Conservation (phyloP, 2,797 vertebrate species). For the Sardinella longiceps region DNA sequence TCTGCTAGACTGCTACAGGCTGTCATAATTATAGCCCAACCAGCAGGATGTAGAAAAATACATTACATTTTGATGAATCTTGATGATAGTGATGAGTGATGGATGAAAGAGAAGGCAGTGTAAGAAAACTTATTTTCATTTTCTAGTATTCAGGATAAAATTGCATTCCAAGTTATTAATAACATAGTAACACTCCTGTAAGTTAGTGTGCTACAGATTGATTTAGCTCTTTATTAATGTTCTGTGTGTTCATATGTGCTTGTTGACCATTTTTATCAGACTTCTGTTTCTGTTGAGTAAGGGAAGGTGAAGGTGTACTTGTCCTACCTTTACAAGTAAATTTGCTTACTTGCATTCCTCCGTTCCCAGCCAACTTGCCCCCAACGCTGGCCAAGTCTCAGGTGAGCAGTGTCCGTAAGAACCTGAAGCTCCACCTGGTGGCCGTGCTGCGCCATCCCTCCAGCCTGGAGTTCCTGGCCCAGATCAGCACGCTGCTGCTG, state of each 20-base stretch:
- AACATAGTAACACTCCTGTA: too few species aligned
- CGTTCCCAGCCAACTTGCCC: constrained; percentile 84
- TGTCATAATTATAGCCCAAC: background rate
- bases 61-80: background rate
- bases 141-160: too few species aligned
- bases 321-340: background rate
- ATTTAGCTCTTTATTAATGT: background rate
- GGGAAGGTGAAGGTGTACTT: too few species aligned
- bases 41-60: background rate
- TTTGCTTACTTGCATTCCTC: background rate
- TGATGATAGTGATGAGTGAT: too few species aligned
- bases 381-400: constrained; percentile 94
- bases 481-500: constrained; percentile 89
- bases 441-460: constrained; percentile 88
- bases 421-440: constrained; percentile 91
- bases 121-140: too few species aligned
- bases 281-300: too few species aligned
- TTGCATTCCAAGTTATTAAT: too few species aligned
- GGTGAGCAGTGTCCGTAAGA: constrained; percentile 95
- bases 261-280: background rate
- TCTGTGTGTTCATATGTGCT: background rate
- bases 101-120: too few species aligned
- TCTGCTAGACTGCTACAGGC: constrained; percentile 43
- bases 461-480: constrained; percentile 89
- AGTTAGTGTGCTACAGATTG: background rate